Percentiles rank a stretch among this genome's conserved stretches.
phyloP scores from a whole-genome alignment of 1,140 invertebrate genomes.

The Zaprionus tsacasi region DNA sequence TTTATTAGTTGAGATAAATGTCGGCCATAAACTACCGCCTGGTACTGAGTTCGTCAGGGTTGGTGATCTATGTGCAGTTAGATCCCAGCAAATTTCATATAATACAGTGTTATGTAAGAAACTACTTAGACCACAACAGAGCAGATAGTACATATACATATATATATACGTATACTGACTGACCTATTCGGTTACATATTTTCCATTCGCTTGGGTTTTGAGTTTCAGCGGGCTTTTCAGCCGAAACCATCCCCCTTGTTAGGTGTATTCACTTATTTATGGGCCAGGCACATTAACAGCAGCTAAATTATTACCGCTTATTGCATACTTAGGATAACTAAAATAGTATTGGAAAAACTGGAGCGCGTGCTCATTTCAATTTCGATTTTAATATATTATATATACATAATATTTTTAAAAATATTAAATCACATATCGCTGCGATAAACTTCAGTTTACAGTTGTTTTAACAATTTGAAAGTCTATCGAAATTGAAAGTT shows the following conservation, averaged over 20 bases:
- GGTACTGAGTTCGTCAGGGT: neutral
- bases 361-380: slow-evolving; percentile 10
- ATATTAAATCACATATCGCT: neutral
- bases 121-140: neutral
- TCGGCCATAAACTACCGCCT: slow-evolving; percentile 37
- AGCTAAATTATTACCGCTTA: slow-evolving; percentile 30
- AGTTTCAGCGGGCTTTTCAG: slow-evolving; percentile 17
- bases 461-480: neutral
- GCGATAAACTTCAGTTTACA: neutral
- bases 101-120: neutral
- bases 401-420: no score
- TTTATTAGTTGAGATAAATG: slow-evolving; percentile 51
- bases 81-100: neutral
- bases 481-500: slow-evolving; percentile 3
- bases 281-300: slow-evolving; percentile 15
- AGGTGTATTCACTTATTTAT: slow-evolving; percentile 21
- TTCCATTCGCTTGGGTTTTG: slow-evolving; percentile 8
- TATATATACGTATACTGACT: neutral
- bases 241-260: neutral
- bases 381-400: no score
- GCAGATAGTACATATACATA: neutral
- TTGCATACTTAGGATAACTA: slow-evolving; percentile 13
- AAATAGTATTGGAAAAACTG: slow-evolving; percentile 22
- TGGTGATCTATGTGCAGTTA: neutral
- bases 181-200: slow-evolving; percentile 6